Base-by-base conservation (phyloP, 2,797 vertebrate genomes). In the Chaenodraco wilsoni region DNA sequence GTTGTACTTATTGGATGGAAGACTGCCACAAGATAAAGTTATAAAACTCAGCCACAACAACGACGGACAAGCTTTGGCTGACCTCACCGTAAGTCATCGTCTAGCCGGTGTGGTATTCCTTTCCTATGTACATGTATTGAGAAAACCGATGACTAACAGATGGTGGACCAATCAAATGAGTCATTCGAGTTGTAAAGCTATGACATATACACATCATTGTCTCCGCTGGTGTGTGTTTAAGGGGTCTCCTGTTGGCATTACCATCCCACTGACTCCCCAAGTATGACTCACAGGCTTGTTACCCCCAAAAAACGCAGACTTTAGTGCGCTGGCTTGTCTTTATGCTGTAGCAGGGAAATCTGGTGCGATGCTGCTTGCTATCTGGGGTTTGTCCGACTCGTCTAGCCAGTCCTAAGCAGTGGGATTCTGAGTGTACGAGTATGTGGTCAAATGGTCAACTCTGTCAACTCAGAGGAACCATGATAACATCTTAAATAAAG, bases 161-260 rank as follows among this genome's bases (percentile, higher is more conserved):
- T 89, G 91, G 82, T 73, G 87, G 68, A 91, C 74, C 4, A 69
- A 87, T 87, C 81, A 78, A 66, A 79, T 86, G 90, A 91, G 78
- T 93, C 88, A 91, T 81, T 65, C 48, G 55, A 78, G 68, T 80
- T 62, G 86, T 84, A 84, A 46, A 64, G 83, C 81, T 27, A 76
- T 74, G 84, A 88, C 84, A 89, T 83, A 82, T 50, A 79, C 84
- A 83, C 81, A 89, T 89, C 89, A 87, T 74, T 81, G 83, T 87
- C 87, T 86, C 82, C 84, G 46, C 82, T 81, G 73, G 52, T 81
- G 84, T 72, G 82, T 84, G 46, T 91, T 92, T 92, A 87, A 88
- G 87, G 90, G 90, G 79, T 91, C 88, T 91, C 88, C 84, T 89
- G 87, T 91, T 89, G 82, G 88, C 88, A 82, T 88, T 91, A 79